These are phyloP conservation scores for Berghia stephanieae DNA, from an alignment of 1,140 invertebrate genomes.

Conservation along the genomic window DNA sequence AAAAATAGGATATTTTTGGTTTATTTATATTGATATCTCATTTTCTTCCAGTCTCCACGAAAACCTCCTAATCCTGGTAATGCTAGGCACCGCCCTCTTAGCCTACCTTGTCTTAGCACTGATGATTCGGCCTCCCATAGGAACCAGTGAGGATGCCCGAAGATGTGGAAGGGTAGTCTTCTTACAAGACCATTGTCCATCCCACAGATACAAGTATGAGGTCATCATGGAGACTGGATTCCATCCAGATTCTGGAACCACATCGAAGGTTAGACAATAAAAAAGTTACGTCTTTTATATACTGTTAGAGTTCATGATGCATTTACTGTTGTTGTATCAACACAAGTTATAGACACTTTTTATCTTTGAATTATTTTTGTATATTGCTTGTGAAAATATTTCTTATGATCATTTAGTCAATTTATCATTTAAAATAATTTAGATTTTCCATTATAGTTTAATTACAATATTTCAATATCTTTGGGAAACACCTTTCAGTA, in stretches of 20 bases:
- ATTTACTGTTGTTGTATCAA: background rate
- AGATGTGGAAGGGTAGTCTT: constrained; percentile 56
- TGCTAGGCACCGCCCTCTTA: constrained; percentile 65
- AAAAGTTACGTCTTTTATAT: background rate
- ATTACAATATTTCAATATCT: too few species aligned
- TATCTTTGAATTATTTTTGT: too few species aligned
- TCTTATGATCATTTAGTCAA: too few species aligned
- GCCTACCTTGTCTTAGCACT: constrained; percentile 67
- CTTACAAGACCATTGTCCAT: constrained; percentile 60
- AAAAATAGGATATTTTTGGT: too few species aligned
- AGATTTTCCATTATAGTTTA: too few species aligned
- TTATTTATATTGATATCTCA: too few species aligned
- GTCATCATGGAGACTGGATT: constrained; percentile 66
- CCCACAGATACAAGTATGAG: constrained; percentile 63
- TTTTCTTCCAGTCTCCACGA: constrained; percentile 51
- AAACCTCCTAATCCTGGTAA: constrained; percentile 57
- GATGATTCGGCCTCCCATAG: too few species aligned
- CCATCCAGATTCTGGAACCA: constrained; percentile 60
- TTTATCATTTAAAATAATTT: too few species aligned
- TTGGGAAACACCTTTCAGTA: too few species aligned
- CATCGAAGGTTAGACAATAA: constrained; percentile 58
- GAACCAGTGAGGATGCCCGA: too few species aligned
- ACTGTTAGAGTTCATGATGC: background rate
- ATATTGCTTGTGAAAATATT: too few species aligned
- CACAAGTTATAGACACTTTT: too few species aligned